Percentiles rank a stretch among this genome's conserved stretches.
Evolutionary conservation across 1,140 invertebrate species (phyloP).

Genomic region (Drosophila tropicalis): DNA sequence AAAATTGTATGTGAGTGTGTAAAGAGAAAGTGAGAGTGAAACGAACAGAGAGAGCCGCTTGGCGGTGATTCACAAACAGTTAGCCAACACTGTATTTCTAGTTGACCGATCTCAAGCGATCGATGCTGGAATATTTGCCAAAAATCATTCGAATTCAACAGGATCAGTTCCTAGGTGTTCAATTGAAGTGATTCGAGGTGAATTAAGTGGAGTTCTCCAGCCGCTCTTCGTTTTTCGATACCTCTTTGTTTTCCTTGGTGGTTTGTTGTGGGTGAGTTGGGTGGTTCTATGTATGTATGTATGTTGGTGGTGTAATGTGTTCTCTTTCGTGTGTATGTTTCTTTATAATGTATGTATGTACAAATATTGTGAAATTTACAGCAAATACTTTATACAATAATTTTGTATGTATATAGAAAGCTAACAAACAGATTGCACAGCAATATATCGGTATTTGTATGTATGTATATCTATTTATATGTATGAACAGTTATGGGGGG

Average conservation of each 20-base stretch:
- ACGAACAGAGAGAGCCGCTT: too few species aligned
- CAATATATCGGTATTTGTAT: constrained; percentile 13
- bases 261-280: constrained; percentile 2
- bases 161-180: neutral
- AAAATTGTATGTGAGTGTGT: constrained; percentile 1
- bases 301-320: constrained; percentile 8
- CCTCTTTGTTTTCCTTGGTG: constrained; percentile 25
- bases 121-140: too few species aligned
- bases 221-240: constrained; percentile 15
- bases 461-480: constrained; percentile 38
- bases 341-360: constrained; percentile 22
- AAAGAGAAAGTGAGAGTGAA: constrained; percentile 1
- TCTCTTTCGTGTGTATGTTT: constrained; percentile 1
- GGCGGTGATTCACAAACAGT: too few species aligned
- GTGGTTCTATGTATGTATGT: constrained; percentile 7
- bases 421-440: constrained; percentile 33
- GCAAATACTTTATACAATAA: constrained; percentile 75
- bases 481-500: constrained; percentile 24
- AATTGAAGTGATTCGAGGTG: neutral
- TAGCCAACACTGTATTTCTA: too few species aligned
- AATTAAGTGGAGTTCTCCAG: neutral
- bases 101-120: too few species aligned
- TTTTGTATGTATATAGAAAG: constrained; percentile 24
- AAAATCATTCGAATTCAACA: too few species aligned
- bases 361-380: constrained; percentile 64